Conservation (phyloP, 2,113 vertebrate species). For the Macroglossus sobrinus region DNA sequence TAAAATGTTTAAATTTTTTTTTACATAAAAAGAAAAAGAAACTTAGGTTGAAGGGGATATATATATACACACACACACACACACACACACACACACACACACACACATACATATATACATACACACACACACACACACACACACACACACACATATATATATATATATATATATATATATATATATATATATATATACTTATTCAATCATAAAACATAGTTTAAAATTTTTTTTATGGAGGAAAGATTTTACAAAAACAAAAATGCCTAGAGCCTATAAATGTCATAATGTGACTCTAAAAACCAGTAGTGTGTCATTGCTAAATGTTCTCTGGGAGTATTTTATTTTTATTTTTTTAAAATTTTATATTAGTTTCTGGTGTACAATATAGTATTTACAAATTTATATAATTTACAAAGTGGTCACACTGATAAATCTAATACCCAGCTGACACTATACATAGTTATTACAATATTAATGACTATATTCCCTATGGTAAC, state of each 20-base stretch:
- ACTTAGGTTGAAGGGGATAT: background rate
- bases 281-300: background rate
- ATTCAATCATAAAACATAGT: background rate
- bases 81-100: background rate
- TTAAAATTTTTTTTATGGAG: background rate
- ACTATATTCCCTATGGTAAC: no score
- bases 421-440: no score
- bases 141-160: no score
- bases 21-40: background rate
- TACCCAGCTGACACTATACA: no score
- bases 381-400: no score
- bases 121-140: no score
- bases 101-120: background rate
- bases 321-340: background rate
- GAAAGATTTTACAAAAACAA: background rate
- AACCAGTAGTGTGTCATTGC: background rate
- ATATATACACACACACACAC: background rate
- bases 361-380: no score
- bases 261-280: background rate
- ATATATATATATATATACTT: background rate
- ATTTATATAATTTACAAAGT: constrained; percentile 3
- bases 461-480: no score
- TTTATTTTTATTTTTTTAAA: no score
- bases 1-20: background rate
- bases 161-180: no score